These are phyloP conservation scores for Poeciliopsis retropinna DNA, from an alignment of 2,113 vertebrate genomes.

Conservation along the genomic window DNA sequence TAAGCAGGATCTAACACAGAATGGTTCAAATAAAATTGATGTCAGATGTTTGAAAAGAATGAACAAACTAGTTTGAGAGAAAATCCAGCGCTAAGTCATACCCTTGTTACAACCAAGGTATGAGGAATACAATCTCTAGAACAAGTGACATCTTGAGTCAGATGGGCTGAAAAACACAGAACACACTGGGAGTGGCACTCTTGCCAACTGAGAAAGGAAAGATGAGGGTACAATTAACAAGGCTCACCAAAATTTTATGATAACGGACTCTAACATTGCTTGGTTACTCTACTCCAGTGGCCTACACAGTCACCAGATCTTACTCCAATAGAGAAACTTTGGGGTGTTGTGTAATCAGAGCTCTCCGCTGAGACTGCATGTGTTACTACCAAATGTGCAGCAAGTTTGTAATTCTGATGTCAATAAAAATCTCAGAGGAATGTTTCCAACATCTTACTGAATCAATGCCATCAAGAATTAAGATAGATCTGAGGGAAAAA, in stretches of 20 bases:
- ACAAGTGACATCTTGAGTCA: too few species aligned
- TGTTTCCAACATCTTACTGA: neutral
- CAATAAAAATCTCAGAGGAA: neutral
- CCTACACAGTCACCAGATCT: neutral
- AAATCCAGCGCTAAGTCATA: too few species aligned
- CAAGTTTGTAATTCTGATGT: neutral
- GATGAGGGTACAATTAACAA: neutral
- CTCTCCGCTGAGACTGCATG: neutral
- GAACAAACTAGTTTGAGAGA: too few species aligned
- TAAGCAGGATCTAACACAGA: too few species aligned
- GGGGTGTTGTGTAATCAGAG: neutral
- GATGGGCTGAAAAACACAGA: too few species aligned
- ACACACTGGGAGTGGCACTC: too few species aligned
- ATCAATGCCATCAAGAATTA: neutral
- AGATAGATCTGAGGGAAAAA: neutral
- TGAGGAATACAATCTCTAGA: too few species aligned
- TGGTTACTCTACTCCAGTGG: too few species aligned
- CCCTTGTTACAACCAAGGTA: too few species aligned
- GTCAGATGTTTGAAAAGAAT: too few species aligned
- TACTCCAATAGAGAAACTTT: neutral
- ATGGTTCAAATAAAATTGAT: too few species aligned
- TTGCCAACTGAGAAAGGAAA: neutral
- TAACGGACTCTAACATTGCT: neutral
- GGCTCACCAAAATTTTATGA: neutral
- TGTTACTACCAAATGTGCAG: neutral